These are phyloP conservation scores for Lepidurus apus DNA, from an alignment of 1,140 invertebrate genomes.

Conservation along the genomic window DNA sequence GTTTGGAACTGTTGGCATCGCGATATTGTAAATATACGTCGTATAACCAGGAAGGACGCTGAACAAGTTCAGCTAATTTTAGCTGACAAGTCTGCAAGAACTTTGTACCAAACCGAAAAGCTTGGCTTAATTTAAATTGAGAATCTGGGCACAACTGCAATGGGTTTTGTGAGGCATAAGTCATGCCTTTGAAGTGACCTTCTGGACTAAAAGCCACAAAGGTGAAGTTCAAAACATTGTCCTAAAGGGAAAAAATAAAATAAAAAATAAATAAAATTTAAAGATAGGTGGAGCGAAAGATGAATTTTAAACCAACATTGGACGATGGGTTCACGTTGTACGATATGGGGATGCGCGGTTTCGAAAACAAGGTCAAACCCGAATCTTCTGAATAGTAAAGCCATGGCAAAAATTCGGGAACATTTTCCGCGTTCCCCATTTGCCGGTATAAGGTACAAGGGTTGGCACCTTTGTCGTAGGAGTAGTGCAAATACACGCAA, in stretches of 20 bases:
- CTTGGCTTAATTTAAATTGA: conserved; percentile 48
- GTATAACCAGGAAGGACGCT: conserved; percentile 46
- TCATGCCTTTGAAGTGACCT: conserved; percentile 26
- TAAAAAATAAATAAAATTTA: not conserved
- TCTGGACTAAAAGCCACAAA: not conserved
- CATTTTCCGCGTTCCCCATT: conserved; percentile 47
- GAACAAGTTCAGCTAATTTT: not conserved
- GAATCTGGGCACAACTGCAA: conserved; percentile 50
- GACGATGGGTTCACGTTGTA: conserved; percentile 50
- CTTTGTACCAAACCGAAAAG: conserved; percentile 55
- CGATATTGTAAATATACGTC: conserved; percentile 54
- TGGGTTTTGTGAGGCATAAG: conserved; percentile 37
- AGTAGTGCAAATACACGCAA: conserved; percentile 56
- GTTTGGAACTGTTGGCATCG: conserved; percentile 36
- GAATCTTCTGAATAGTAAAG: conserved; percentile 54
- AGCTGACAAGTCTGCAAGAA: conserved; percentile 48
- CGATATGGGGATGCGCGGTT: conserved; percentile 49
- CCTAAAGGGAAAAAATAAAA: not conserved
- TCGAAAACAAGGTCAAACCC: conserved; percentile 47
- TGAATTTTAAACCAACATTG: not conserved
- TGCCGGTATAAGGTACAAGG: conserved; percentile 49
- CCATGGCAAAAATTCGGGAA: conserved; percentile 47
- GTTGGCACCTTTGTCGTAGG: conserved; percentile 47
- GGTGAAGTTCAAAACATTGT: not conserved
- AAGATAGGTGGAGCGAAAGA: not conserved